Percentiles rank a stretch among this genome's conserved stretches.
Conservation (phyloP, 2,797 vertebrate genomes). For the Hapalemur alaotrensis region DNA sequence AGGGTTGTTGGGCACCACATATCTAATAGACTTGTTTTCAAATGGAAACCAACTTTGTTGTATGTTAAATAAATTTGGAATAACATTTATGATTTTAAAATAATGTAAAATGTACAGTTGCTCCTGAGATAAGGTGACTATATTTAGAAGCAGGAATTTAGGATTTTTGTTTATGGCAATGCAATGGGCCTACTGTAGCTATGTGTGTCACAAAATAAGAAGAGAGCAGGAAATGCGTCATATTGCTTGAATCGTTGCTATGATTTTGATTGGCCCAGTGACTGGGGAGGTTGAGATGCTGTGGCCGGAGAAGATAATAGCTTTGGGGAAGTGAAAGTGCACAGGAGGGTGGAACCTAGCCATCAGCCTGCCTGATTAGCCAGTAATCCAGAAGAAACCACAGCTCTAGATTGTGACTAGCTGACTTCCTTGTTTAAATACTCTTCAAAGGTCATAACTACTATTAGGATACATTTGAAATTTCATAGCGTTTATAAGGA, state of each 20-base stretch:
- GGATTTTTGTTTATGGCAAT: not conserved
- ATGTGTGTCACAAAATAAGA: not conserved
- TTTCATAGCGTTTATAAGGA: not conserved
- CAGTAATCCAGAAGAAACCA: not conserved
- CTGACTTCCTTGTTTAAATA: not conserved
- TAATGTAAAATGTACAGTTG: not conserved
- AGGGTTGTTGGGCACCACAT: too few species aligned
- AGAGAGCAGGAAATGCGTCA: not conserved
- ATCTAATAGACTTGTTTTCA: not conserved
- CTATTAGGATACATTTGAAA: not conserved
- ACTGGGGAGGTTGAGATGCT: not conserved
- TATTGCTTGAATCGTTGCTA: not conserved
- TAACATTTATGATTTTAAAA: slow-evolving; percentile 1
- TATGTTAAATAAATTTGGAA: not conserved
- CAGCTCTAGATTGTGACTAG: not conserved
- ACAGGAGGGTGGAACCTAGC: not conserved
- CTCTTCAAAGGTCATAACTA: not conserved
- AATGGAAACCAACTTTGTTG: not conserved
- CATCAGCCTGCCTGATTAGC: not conserved
- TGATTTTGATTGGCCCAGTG: not conserved
- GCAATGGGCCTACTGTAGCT: not conserved
- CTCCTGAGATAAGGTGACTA: not conserved
- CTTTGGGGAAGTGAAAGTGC: not conserved
- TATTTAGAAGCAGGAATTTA: not conserved
- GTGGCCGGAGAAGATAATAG: not conserved